phyloP scores from a whole-genome alignment of 2,888 invertebrate species.

The Clostera curtula region DNA sequence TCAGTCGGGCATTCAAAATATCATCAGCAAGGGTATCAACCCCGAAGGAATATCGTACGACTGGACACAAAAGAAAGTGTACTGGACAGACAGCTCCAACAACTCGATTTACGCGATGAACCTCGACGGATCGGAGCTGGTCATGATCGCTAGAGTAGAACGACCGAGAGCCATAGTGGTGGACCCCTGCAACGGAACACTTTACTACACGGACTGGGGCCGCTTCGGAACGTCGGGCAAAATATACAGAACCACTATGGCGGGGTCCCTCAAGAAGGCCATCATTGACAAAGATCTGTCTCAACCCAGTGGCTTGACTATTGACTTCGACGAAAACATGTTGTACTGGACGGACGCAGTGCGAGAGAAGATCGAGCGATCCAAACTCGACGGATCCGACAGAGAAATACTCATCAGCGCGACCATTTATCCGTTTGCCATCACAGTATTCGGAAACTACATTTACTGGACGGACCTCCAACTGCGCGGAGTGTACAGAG shows the following conservation, averaged over 20 bases:
- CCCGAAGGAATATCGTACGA: slow-evolving; percentile 97
- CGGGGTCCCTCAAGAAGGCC: slow-evolving; percentile 91
- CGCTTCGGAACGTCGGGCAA: slow-evolving; percentile 94
- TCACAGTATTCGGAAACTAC: slow-evolving; percentile 91
- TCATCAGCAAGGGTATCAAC: slow-evolving; percentile 87
- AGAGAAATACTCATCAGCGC: slow-evolving; percentile 90
- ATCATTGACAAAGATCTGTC: slow-evolving; percentile 93
- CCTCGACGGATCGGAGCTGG: slow-evolving; percentile 87
- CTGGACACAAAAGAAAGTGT: slow-evolving; percentile 98
- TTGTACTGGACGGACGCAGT: slow-evolving; percentile 99
- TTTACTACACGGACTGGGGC: slow-evolving; percentile 98
- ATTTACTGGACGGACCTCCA: slow-evolving; percentile 98
- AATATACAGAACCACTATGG: slow-evolving; percentile 97
- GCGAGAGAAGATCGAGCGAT: slow-evolving; percentile 94
- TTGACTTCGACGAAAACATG: slow-evolving; percentile 95
- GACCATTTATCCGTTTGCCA: slow-evolving; percentile 96
- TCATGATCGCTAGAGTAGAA: slow-evolving; percentile 95
- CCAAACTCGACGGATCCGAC: slow-evolving; percentile 89
- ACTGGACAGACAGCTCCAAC: slow-evolving; percentile 97
- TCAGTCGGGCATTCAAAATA: slow-evolving; percentile 75
- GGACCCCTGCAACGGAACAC: slow-evolving; percentile 95
- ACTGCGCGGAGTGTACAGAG: slow-evolving; percentile 93
- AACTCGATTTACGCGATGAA: slow-evolving; percentile 97
- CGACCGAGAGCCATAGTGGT: slow-evolving; percentile 95
- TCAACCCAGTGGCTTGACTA: slow-evolving; percentile 95